These are phyloP conservation scores for Sapajus apella DNA, from an alignment of 2,113 vertebrate species.

Conservation along the genomic window DNA sequence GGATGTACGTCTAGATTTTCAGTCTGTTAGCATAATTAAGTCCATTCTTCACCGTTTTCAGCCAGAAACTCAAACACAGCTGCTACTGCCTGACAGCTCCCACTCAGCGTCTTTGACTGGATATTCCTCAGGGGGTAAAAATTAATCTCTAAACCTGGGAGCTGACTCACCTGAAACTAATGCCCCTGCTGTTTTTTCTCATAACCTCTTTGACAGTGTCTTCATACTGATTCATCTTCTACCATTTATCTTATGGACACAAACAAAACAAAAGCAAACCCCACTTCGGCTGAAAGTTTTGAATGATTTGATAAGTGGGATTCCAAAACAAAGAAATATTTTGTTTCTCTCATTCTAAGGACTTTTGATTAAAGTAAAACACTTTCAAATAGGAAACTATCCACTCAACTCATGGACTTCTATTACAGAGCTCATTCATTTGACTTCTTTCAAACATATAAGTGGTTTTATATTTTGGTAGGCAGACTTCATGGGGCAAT, in stretches of 20 bases:
- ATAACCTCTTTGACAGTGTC: background rate
- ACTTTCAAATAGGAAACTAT: constrained; percentile 47
- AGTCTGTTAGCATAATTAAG: constrained; percentile 83
- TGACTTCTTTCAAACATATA: constrained; percentile 44
- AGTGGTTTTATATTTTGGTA: constrained; percentile 50
- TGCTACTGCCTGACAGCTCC: constrained; percentile 66
- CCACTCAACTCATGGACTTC: background rate
- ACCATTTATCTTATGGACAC: constrained; percentile 47
- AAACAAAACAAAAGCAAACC: constrained; percentile 12
- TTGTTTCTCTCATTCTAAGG: constrained; percentile 50
- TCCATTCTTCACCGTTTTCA: constrained; percentile 72
- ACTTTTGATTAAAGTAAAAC: constrained; percentile 12
- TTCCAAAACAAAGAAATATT: constrained; percentile 51
- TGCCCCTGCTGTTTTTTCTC: background rate
- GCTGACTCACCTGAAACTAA: constrained; percentile 55
- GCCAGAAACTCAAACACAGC: constrained; percentile 71
- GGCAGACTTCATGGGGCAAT: constrained; percentile 61
- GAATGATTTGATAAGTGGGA: constrained; percentile 43
- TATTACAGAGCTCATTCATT: constrained; percentile 16
- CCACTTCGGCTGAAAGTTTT: constrained; percentile 18
- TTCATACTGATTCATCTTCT: constrained; percentile 17
- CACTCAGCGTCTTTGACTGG: constrained; percentile 26
- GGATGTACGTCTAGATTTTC: constrained; percentile 81
- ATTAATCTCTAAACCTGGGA: constrained; percentile 51
- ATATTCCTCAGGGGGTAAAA: constrained; percentile 4